Percentiles rank a stretch among this genome's conserved stretches.
These are phyloP conservation scores for Plestiodon gilberti DNA, from an alignment of 2,113 vertebrate species.

Conservation along the genomic window DNA sequence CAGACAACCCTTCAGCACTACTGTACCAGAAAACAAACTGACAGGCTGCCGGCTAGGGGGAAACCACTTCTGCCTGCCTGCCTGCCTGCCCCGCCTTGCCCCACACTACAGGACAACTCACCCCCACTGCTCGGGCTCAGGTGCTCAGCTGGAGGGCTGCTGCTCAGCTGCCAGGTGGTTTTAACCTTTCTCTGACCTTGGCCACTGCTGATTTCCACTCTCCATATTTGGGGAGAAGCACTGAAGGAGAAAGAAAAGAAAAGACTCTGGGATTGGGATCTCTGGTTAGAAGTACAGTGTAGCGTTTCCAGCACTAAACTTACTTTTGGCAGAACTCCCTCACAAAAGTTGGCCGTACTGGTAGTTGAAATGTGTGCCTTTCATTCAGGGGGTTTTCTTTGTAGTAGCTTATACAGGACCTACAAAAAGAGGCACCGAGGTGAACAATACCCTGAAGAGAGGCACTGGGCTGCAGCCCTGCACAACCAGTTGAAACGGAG, in stretches of 20 bases:
- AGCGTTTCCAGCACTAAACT: slow-evolving; percentile 33
- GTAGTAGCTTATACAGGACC: slow-evolving; percentile 92
- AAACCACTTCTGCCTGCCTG: too few relatives aligned
- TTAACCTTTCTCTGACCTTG: slow-evolving; percentile 84
- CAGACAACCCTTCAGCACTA: neutral
- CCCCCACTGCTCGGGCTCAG: slow-evolving; percentile 74
- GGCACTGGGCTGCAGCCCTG: too few relatives aligned
- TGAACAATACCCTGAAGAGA: neutral
- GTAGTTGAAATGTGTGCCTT: slow-evolving; percentile 88
- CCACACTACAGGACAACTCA: slow-evolving; percentile 46
- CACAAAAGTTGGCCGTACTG: slow-evolving; percentile 84
- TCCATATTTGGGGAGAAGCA: slow-evolving; percentile 86
- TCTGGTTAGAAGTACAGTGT: too few relatives aligned
- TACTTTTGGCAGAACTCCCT: slow-evolving; percentile 92
- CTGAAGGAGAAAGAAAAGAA: slow-evolving; percentile 63
- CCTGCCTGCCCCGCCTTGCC: neutral
- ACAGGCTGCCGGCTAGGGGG: too few relatives aligned
- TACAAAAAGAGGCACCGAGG: slow-evolving; percentile 54
- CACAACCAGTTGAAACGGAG: neutral
- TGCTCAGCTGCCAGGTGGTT: slow-evolving; percentile 86
- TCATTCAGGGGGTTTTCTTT: slow-evolving; percentile 88
- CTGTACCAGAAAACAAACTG: too few relatives aligned
- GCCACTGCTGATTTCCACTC: slow-evolving; percentile 86
- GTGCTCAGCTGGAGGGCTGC: slow-evolving; percentile 81
- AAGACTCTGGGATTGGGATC: neutral